phyloP scores from a whole-genome alignment of 1,140 invertebrate species.

The Drosophila ercepeae region DNA sequence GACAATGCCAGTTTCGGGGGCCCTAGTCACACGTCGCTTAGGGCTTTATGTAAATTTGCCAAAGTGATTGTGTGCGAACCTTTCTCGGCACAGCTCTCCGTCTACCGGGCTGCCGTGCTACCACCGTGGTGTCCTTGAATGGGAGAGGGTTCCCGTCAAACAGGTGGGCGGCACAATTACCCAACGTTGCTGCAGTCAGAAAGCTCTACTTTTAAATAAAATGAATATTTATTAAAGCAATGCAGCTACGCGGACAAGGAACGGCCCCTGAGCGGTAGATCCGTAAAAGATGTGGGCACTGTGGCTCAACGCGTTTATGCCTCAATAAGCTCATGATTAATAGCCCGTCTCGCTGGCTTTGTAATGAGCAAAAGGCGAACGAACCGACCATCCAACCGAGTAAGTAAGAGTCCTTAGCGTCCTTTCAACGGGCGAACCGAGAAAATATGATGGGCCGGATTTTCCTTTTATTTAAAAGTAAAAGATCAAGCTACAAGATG shows the following conservation, averaged over 20 bases:
- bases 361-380: slow-evolving; percentile 75
- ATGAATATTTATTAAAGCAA: slow-evolving; percentile 70
- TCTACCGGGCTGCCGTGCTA: slow-evolving; percentile 23
- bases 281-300: slow-evolving; percentile 56
- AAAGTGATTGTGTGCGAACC: slow-evolving; percentile 29
- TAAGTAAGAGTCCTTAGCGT: slow-evolving; percentile 14
- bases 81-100: not conserved
- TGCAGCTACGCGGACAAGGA: slow-evolving; percentile 23
- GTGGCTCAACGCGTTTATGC: slow-evolving; percentile 74
- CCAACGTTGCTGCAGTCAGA: slow-evolving; percentile 39
- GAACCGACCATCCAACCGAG: slow-evolving; percentile 23
- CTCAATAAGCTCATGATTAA: slow-evolving; percentile 81
- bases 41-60: slow-evolving; percentile 64
- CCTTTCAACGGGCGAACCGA: slow-evolving; percentile 23
- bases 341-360: slow-evolving; percentile 63
- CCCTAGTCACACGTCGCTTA: slow-evolving; percentile 7
- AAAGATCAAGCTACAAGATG: not conserved
- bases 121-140: slow-evolving; percentile 10
- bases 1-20: slow-evolving; percentile 43
- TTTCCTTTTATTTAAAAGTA: not conserved
- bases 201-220: slow-evolving; percentile 49
- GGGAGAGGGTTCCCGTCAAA: slow-evolving; percentile 45
- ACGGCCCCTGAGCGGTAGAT: slow-evolving; percentile 25
- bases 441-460: not conserved
- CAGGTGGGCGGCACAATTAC: slow-evolving; percentile 58